phyloP scores from a whole-genome alignment of 2,113 vertebrate species.

The Edolisoma coerulescens region DNA sequence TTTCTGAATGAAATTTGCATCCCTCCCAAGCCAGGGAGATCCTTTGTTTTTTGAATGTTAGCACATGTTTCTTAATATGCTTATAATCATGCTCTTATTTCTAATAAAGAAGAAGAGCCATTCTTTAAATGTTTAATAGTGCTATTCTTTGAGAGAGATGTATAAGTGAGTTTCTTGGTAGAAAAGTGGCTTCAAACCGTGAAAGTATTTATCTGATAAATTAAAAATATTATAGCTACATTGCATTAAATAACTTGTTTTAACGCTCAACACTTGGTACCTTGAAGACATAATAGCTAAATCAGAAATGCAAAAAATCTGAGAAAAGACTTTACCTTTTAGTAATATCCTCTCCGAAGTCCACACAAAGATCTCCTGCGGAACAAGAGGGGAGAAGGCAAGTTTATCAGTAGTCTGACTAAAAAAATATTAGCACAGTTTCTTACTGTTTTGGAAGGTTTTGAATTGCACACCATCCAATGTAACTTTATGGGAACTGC shows the following conservation, averaged over 20 bases:
- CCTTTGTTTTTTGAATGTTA: neutral
- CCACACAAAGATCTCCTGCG: neutral
- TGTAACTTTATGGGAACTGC: neutral
- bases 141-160: neutral
- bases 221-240: neutral
- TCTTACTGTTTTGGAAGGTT: neutral
- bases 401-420: neutral
- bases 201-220: neutral
- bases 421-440: neutral
- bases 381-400: neutral
- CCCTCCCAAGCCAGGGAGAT: neutral
- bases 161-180: neutral
- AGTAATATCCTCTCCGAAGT: neutral
- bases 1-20: neutral
- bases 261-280: neutral
- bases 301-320: neutral
- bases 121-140: neutral
- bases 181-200: neutral
- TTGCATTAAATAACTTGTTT: neutral
- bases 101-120: neutral
- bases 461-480: neutral
- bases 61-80: neutral
- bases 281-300: neutral
- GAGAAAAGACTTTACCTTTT: neutral
- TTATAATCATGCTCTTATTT: neutral